These are phyloP conservation scores for Crotalus helleri DNA, from an alignment of 2,113 vertebrate genomes.

Conservation along the genomic window DNA sequence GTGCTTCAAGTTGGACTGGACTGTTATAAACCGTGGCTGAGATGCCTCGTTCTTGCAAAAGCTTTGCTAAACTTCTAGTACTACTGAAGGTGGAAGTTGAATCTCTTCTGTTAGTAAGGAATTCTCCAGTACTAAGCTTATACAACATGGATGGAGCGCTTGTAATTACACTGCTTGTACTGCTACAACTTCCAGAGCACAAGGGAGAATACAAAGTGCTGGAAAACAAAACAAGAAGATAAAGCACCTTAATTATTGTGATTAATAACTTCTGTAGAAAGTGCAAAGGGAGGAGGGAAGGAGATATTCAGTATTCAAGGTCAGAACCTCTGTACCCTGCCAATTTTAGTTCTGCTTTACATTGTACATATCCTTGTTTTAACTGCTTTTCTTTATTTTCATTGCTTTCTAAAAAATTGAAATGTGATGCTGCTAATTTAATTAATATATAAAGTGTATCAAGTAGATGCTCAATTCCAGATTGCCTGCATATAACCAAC, in stretches of 20 bases:
- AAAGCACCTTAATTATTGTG: not conserved
- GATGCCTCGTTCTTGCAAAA: conserved; percentile 90
- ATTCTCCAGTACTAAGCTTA: conserved; percentile 82
- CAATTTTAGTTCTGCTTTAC: not conserved
- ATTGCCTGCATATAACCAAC: not conserved
- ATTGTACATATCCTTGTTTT: not conserved
- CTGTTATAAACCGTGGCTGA: conserved; percentile 85
- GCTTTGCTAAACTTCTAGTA: conserved; percentile 79
- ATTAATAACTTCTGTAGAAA: not conserved
- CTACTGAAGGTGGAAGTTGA: conserved; percentile 72
- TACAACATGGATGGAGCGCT: conserved; percentile 81
- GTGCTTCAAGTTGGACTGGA: conserved; percentile 38
- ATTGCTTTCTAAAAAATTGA: not conserved
- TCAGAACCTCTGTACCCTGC: not conserved
- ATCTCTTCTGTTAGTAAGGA: conserved; percentile 76
- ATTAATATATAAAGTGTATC: not conserved
- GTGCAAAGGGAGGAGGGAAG: not conserved
- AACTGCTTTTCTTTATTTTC: not conserved
- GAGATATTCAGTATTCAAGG: not conserved
- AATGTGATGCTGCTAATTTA: not conserved
- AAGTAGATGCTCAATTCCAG: not conserved
- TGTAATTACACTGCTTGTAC: conserved; percentile 71
- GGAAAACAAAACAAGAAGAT: conserved; percentile 20
- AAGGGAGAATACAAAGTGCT: conserved; percentile 63
- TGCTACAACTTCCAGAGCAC: conserved; percentile 69